Evolutionary conservation across 2,888 invertebrate genomes (phyloP).

Genomic region (Osmoderma eremita): DNA sequence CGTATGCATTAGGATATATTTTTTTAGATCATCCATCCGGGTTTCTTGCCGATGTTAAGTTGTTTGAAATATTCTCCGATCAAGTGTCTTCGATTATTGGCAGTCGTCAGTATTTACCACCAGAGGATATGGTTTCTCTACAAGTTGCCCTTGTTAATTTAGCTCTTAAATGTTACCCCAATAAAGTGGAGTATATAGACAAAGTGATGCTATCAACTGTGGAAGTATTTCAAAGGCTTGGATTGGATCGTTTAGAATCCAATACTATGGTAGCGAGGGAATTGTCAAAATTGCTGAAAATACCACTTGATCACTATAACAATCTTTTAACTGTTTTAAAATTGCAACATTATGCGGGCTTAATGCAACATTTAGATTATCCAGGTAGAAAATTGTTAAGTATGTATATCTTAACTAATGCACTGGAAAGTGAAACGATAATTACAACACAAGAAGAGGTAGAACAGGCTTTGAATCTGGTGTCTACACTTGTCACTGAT

Average conservation of each 20-base stretch:
- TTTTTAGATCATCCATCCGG: slow-evolving; percentile 42
- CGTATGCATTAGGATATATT: too few relatives aligned
- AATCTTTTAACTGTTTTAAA: slow-evolving; percentile 88
- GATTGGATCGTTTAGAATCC: slow-evolving; percentile 82
- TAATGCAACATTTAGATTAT: slow-evolving; percentile 89
- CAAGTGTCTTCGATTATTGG: slow-evolving; percentile 95
- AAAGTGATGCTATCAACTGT: slow-evolving; percentile 92
- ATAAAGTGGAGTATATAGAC: slow-evolving; percentile 93
- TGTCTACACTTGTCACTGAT: slow-evolving; percentile 87
- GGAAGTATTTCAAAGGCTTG: slow-evolving; percentile 85
- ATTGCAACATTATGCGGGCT: slow-evolving; percentile 85
- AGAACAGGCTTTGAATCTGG: slow-evolving; percentile 69
- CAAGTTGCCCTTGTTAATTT: slow-evolving; percentile 95
- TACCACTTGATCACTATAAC: slow-evolving; percentile 95
- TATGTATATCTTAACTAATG: slow-evolving; percentile 88
- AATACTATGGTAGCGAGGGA: slow-evolving; percentile 91
- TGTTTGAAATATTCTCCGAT: slow-evolving; percentile 98
- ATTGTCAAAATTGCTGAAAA: slow-evolving; percentile 89
- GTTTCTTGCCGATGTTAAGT: slow-evolving; percentile 78
- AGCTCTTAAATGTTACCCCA: slow-evolving; percentile 96
- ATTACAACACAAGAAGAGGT: slow-evolving; percentile 91
- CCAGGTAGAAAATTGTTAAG: slow-evolving; percentile 86
- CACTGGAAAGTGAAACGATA: slow-evolving; percentile 87
- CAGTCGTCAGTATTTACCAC: slow-evolving; percentile 92
- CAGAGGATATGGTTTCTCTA: slow-evolving; percentile 94